Percentiles rank a stretch among this genome's conserved stretches.
phyloP scores from a whole-genome alignment of 2,113 vertebrate genomes.

The Psittacara wagleri region DNA sequence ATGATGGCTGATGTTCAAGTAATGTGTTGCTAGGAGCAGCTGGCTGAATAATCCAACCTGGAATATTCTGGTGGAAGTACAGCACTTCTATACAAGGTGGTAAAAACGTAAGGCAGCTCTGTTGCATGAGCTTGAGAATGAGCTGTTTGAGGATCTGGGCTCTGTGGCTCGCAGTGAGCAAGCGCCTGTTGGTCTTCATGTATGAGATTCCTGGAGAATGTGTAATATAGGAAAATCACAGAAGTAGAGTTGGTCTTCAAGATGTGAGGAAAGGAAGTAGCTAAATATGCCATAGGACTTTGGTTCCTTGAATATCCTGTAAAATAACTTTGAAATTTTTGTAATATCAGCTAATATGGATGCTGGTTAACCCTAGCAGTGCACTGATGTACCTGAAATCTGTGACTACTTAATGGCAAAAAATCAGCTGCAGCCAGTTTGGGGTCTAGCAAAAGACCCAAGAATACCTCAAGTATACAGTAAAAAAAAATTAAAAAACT shows the following conservation, averaged over 20 bases:
- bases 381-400: not conserved
- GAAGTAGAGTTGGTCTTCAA: not conserved
- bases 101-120: not conserved
- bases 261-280: not conserved
- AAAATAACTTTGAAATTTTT: not conserved
- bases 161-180: not conserved
- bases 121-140: not conserved
- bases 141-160: not conserved
- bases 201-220: not conserved
- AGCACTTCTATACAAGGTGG: fast-evolving
- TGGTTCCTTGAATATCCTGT: not conserved
- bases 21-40: not conserved
- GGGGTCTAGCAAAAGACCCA: not conserved
- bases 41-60: not conserved
- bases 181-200: not conserved
- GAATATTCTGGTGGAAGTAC: not conserved
- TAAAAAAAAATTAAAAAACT: not conserved
- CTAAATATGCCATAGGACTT: not conserved
- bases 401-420: not conserved
- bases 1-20: fast-evolving
- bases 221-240: not conserved
- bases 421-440: not conserved
- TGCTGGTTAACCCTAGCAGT: not conserved
- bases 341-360: not conserved
- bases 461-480: not conserved